Conservation (phyloP, 2,797 vertebrate genomes). For the Chloroceryle inda region DNA sequence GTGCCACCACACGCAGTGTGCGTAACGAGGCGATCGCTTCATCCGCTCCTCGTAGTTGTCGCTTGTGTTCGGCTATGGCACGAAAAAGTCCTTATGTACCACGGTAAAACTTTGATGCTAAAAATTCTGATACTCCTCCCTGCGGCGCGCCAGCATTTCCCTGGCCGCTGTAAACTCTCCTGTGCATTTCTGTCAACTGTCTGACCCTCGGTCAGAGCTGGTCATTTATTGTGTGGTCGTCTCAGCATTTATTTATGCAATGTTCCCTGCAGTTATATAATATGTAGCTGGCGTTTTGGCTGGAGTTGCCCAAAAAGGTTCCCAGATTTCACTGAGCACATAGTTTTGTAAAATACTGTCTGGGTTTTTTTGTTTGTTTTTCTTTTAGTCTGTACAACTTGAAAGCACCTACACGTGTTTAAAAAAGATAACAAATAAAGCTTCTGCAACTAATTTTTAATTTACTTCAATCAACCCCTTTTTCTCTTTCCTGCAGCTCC, state of each 20-base stretch:
- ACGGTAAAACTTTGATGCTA: not conserved
- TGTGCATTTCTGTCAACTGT: not conserved
- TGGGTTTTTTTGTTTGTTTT: not conserved
- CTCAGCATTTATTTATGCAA: constrained; percentile 14
- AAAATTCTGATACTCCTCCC: not conserved
- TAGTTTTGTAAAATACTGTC: not conserved
- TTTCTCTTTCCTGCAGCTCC: constrained; percentile 82
- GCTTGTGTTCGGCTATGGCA: not conserved
- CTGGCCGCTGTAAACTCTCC: not conserved
- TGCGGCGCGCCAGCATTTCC: fast-evolving
- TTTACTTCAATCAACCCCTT: not conserved
- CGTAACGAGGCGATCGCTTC: not conserved
- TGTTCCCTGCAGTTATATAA: constrained; percentile 44
- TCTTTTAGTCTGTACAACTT: not conserved
- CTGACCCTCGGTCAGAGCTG: not conserved
- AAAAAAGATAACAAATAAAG: not conserved
- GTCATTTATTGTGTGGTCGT: not conserved
- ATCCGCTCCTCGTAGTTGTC: not conserved
- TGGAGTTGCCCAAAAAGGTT: not conserved
- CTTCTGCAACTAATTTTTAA: not conserved
- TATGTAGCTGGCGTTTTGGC: not conserved
- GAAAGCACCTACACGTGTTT: not conserved
- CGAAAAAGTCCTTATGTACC: too few relatives aligned
- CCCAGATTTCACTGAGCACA: not conserved
- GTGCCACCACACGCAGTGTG: fast-evolving